Evolutionary conservation across 2,797 vertebrate species (phyloP).

Genomic region (Hozukius guyotensis): DNA sequence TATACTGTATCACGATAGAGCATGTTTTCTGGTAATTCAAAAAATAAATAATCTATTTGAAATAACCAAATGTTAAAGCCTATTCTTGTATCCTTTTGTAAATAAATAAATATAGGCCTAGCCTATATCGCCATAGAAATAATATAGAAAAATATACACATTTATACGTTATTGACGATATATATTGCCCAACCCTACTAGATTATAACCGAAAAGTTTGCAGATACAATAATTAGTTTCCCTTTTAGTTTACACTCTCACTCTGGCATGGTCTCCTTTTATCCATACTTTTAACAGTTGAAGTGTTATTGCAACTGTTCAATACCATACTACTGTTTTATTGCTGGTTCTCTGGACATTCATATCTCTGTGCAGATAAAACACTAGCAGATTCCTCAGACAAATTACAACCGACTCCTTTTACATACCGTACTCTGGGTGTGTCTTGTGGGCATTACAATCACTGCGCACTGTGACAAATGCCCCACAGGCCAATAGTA

Average conservation of each 20-base stretch:
- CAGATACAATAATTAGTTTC: not conserved
- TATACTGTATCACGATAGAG: too few species aligned
- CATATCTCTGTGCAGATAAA: constrained; percentile 26
- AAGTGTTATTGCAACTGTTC: not conserved
- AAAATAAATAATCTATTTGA: too few species aligned
- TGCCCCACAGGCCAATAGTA: not conserved
- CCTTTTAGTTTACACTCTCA: not conserved
- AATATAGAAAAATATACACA: too few species aligned
- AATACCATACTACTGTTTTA: not conserved
- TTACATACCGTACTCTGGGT: constrained; percentile 53
- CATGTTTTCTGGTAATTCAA: too few species aligned
- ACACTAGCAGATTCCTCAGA: constrained; percentile 62
- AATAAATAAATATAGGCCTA: too few species aligned
- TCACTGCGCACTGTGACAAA: not conserved
- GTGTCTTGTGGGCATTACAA: constrained; percentile 34
- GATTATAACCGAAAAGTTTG: not conserved
- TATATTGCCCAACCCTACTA: too few species aligned
- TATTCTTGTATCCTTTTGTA: too few species aligned
- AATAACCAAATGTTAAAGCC: too few species aligned
- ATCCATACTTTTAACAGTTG: not conserved
- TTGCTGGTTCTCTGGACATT: constrained; percentile 26
- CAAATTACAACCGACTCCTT: constrained; percentile 61
- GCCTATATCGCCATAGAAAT: too few species aligned
- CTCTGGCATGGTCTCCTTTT: not conserved
- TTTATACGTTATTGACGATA: too few species aligned